Conservation (phyloP, 2,113 vertebrate species). For the Laticauda laticaudata region DNA sequence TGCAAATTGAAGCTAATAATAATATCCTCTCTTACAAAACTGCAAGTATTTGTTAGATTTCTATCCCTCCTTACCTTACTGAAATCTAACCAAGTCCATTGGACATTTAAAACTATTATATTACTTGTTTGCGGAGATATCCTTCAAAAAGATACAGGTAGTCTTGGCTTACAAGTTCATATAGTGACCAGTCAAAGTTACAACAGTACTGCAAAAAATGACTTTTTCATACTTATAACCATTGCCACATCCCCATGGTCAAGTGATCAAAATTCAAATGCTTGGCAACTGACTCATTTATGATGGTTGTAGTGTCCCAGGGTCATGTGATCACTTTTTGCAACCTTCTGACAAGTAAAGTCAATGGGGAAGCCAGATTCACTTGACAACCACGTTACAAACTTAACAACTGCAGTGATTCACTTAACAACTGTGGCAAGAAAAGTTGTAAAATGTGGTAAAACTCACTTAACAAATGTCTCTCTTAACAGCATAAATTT, state of each 20-base stretch:
- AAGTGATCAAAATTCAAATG: background rate
- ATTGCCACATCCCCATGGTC: background rate
- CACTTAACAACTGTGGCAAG: background rate
- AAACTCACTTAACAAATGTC: background rate
- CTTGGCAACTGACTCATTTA: background rate
- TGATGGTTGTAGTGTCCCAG: background rate
- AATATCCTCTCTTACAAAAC: background rate
- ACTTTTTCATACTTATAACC: background rate
- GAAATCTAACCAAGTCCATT: background rate
- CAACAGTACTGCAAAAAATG: background rate
- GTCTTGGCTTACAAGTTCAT: background rate
- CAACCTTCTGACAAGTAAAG: background rate
- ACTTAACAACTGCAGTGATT: background rate
- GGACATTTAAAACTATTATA: background rate
- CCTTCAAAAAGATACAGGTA: background rate
- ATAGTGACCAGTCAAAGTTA: background rate
- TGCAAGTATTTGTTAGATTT: background rate
- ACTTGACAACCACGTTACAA: background rate
- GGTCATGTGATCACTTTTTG: background rate
- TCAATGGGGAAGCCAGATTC: background rate
- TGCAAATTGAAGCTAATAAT: background rate
- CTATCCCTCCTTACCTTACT: background rate
- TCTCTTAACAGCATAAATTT: background rate
- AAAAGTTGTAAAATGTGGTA: background rate
- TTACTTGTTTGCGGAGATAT: background rate